Evolutionary conservation across 2,888 invertebrate species (phyloP).

Genomic region (Eupithecia insigniata): DNA sequence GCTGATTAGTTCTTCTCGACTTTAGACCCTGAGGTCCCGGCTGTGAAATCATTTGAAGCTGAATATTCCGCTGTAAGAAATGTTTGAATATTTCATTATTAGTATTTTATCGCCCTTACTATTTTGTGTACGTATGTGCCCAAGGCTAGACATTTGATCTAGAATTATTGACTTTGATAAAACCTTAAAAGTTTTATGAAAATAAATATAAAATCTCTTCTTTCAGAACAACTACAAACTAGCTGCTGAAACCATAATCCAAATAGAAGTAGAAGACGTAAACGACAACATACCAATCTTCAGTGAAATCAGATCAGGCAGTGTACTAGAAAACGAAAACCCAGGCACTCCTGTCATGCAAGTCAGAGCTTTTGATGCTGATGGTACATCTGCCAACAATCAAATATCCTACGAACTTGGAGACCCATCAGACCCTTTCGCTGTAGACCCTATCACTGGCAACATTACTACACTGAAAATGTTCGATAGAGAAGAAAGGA

Average conservation of each 20-base stretch:
- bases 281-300: slow-evolving; percentile 96
- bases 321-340: slow-evolving; percentile 93
- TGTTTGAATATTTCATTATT: slow-evolving; percentile 2
- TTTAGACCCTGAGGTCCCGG: slow-evolving; percentile 9
- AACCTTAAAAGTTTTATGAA: not conserved
- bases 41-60: slow-evolving; percentile 2
- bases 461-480: slow-evolving; percentile 91
- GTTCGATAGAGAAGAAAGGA: slow-evolving; percentile 94
- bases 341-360: slow-evolving; percentile 94
- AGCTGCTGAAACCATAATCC: slow-evolving; percentile 90
- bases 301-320: slow-evolving; percentile 91
- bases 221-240: slow-evolving; percentile 90
- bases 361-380: slow-evolving; percentile 93
- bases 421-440: slow-evolving; percentile 89
- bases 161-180: not conserved
- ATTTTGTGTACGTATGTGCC: not conserved
- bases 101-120: not conserved
- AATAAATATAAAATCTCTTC: not conserved
- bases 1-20: slow-evolving; percentile 16
- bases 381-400: slow-evolving; percentile 92
- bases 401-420: slow-evolving; percentile 91
- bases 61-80: not conserved
- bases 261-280: slow-evolving; percentile 92
- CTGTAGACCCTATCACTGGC: slow-evolving; percentile 93
- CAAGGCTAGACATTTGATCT: not conserved